Conservation (phyloP, 2,113 vertebrate species). For the Mirza zaza region DNA sequence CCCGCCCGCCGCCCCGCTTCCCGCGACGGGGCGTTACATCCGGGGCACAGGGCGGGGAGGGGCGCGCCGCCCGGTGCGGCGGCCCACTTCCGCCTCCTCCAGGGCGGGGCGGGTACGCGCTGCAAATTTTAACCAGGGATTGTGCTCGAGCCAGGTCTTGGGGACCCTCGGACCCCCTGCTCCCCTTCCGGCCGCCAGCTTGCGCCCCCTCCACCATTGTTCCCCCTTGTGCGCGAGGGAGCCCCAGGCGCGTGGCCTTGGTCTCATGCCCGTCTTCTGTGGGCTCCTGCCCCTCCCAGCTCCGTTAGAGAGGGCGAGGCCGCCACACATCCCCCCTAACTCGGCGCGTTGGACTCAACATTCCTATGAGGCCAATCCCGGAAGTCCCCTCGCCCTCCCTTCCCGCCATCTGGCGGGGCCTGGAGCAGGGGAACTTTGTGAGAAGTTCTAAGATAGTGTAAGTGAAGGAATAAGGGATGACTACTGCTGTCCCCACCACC, state of each 20-base stretch:
- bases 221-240: not conserved
- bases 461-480: not conserved
- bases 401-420: conserved; percentile 56
- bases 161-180: not conserved
- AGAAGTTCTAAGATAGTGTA: conserved; percentile 53
- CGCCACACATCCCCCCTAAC: not conserved
- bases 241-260: not conserved
- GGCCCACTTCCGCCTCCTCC: conserved; percentile 78
- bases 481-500: conserved; percentile 10
- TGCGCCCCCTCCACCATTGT: conserved; percentile 60
- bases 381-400: conserved; percentile 61
- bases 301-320: conserved; percentile 53
- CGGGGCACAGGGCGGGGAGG: conserved; percentile 78
- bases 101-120: conserved; percentile 70
- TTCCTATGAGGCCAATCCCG: conserved; percentile 51
- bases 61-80: conserved; percentile 73
- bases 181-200: not conserved
- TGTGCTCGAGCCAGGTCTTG: not conserved
- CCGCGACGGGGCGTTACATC: conserved; percentile 79
- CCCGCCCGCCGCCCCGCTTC: conserved; percentile 51
- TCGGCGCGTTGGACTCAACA: conserved; percentile 20
- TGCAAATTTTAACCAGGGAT: not conserved
- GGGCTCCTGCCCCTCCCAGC: conserved; percentile 46
- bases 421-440: conserved; percentile 58
- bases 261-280: not conserved